Conservation (phyloP, 2,113 vertebrate genomes). For the Otus sunia region DNA sequence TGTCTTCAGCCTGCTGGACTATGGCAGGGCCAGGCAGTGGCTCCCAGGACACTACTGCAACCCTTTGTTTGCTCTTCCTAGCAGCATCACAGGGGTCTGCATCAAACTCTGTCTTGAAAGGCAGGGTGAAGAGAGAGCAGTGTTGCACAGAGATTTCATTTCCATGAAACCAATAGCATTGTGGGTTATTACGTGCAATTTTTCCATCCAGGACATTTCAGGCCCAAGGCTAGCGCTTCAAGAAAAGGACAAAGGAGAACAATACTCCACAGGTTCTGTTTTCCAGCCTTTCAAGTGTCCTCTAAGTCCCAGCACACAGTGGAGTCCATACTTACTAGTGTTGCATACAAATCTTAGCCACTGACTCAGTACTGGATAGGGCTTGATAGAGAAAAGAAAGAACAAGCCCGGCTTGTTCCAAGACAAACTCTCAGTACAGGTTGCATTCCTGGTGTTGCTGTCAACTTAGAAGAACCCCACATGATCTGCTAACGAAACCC, state of each 20-base stretch:
- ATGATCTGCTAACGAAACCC: background rate
- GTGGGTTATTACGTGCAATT: background rate
- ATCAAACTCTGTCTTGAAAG: background rate
- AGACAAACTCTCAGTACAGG: background rate
- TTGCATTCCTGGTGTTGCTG: background rate
- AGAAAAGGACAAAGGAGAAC: background rate
- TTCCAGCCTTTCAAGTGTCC: background rate
- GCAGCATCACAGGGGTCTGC: background rate
- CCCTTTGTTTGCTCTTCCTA: background rate
- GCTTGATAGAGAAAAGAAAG: background rate
- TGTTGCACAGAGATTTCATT: background rate
- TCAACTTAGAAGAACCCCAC: background rate
- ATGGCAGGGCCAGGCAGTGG: background rate
- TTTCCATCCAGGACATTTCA: conserved; percentile 15
- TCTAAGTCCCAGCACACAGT: background rate
- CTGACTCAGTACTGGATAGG: background rate
- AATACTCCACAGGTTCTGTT: background rate
- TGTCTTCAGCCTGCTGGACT: background rate
- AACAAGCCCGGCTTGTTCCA: background rate
- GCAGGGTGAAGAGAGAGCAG: background rate
- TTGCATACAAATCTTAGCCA: background rate
- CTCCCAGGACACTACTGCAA: background rate
- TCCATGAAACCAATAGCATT: background rate
- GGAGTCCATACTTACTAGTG: background rate
- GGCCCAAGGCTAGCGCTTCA: background rate